These are phyloP conservation scores for Chionoecetes opilio DNA, from an alignment of 1,140 invertebrate genomes.

Conservation along the genomic window DNA sequence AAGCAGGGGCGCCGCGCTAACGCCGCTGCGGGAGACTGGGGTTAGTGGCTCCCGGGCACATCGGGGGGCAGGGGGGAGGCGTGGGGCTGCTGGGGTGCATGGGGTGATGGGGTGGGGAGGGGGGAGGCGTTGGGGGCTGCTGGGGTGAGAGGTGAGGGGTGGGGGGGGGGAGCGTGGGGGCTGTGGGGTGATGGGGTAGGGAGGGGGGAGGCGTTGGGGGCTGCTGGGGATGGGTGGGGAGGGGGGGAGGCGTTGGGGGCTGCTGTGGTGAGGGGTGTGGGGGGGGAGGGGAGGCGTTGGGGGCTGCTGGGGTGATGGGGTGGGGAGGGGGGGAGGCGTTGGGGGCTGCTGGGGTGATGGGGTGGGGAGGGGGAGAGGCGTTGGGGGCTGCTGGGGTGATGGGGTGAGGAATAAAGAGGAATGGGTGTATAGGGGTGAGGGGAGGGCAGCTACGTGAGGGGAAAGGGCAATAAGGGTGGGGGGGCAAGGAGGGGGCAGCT, in stretches of 20 bases:
- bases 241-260: neutral
- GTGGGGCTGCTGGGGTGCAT: neutral
- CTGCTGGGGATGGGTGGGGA: neutral
- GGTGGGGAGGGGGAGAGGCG: neutral
- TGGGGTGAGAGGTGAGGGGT: neutral
- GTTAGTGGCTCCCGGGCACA: conserved; percentile 44
- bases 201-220: neutral
- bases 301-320: neutral
- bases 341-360: neutral
- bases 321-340: neutral
- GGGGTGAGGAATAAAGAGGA: no score
- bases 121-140: neutral
- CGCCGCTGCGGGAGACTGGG: conserved; percentile 55
- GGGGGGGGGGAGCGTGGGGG: neutral
- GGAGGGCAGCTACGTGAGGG: neutral
- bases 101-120: neutral
- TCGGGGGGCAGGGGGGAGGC: neutral
- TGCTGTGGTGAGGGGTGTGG: neutral
- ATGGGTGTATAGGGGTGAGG: neutral
- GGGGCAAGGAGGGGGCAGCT: neutral
- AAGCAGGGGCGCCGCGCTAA: conserved; percentile 64
- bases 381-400: neutral
- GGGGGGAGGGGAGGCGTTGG: neutral
- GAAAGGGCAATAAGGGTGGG: neutral
- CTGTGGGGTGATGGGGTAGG: neutral